Evolutionary conservation across 2,113 vertebrate species (phyloP), one percentile per base, ranked within the genome.

Genomic region (Ochotona curzoniae): DNA sequence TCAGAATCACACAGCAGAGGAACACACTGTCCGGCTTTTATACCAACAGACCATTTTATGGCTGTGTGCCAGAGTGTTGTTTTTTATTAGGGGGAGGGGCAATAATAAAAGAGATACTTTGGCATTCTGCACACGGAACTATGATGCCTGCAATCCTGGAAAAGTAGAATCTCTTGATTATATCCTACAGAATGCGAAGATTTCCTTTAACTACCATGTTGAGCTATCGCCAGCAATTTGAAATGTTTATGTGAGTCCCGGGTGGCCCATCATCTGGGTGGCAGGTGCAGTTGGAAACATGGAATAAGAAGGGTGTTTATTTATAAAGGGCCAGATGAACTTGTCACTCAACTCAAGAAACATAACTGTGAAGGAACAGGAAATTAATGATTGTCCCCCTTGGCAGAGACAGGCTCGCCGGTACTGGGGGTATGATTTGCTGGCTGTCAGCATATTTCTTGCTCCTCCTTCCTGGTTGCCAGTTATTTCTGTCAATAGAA

Each of bases 251-350:
- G 85, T 94, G 82, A 87, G 82, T 94, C 63, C 66, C 79, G n/a
- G 85, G 64, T 49, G n/a, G 95, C 94, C 61, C 2, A 95, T 97
- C 95, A 90, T 85, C 88, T 81, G 95, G 84, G 88, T 96, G 96
- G 94, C 96, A 97, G 96, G 96, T 97, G 96, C 96, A 64, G 88
- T 95, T 96, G 78, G 85, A 90, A 96, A 82, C 88, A 79, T 21
- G 83, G 85, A 95, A 96, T 88, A 92, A 94, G 92, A 90, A 90
- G 86, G 67, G 85, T 94, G 90, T 95, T 94, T 96, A 96, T 97
- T 96, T 97, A 94, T 96, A 97, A 97, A 95, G 83, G 93, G 90
- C 89, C 93, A 88, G 94, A 97, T 97, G 96, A 97, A 96, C 96
- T 95, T 97, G 96, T 97, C 97, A 96, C 95, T 96, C 97, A 97